A percentile compares a stretch with the other conserved stretches of the same genome.
Evolutionary conservation across 2,113 vertebrate species (phyloP).

Genomic region (Oncorhynchus clarkii): DNA sequence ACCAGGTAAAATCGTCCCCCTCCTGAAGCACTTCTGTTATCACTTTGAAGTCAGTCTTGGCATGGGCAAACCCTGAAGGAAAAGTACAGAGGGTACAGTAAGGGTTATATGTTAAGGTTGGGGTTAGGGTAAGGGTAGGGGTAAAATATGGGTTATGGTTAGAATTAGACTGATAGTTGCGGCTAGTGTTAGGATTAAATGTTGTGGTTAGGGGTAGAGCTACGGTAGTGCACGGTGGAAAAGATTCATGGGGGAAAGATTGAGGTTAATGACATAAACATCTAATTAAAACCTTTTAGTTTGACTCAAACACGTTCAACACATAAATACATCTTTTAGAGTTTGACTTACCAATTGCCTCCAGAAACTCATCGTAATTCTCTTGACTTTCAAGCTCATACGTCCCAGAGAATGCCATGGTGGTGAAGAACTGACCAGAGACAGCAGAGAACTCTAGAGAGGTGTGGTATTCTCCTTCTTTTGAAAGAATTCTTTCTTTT

Average conservation of each 20-base stretch:
- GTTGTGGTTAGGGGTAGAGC: no score
- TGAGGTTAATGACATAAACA: not conserved
- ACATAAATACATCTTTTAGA: not conserved
- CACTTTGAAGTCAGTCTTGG: conserved; percentile 82
- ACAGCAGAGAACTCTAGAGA: conserved; percentile 4
- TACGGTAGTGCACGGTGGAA: no score
- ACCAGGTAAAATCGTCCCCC: conserved; percentile 84
- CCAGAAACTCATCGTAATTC: conserved; percentile 81
- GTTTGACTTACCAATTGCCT: conserved; percentile 60
- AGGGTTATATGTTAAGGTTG: no score
- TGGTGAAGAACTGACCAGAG: conserved; percentile 27
- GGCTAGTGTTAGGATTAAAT: no score
- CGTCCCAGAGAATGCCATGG: conserved; percentile 81
- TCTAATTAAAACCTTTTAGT: not conserved
- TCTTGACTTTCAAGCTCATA: conserved; percentile 81
- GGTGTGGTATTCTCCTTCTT: conserved; percentile 31
- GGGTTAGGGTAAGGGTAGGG: no score
- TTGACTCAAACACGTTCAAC: no score
- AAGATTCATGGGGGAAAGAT: not conserved
- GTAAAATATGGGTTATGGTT: no score
- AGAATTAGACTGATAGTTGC: not conserved
- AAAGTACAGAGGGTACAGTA: not conserved
- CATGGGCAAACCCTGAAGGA: conserved; percentile 68
- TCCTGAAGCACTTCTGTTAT: conserved; percentile 81
- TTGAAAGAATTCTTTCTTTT: not conserved